These are phyloP conservation scores for Anastrepha ludens DNA, from an alignment of 1,140 invertebrate species.

Conservation along the genomic window DNA sequence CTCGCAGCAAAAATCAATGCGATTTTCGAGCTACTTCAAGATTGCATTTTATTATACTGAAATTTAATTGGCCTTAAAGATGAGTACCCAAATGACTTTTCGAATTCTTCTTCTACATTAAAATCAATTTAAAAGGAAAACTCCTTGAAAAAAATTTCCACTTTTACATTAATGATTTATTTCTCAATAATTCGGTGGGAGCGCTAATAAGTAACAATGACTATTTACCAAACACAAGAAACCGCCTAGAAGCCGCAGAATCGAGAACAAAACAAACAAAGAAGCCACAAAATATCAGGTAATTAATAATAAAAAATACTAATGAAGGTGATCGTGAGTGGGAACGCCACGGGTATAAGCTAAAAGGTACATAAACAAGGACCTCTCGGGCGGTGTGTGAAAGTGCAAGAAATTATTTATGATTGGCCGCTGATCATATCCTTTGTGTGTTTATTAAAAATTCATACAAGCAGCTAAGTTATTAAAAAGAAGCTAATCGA, in stretches of 20 bases:
- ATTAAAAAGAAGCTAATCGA: constrained; percentile 11
- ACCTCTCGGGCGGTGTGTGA: neutral
- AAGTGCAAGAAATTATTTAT: constrained; percentile 45
- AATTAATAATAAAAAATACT: constrained; percentile 50
- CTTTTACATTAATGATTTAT: constrained; percentile 9
- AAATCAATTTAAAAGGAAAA: too few species aligned
- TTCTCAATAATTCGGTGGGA: constrained; percentile 13
- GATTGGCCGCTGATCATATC: constrained; percentile 8
- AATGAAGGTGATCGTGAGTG: neutral
- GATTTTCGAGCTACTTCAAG: too few species aligned
- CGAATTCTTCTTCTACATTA: too few species aligned
- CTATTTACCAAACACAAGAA: constrained; percentile 37
- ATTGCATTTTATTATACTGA: too few species aligned
- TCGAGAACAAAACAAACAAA: constrained; percentile 24
- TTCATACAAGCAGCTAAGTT: neutral
- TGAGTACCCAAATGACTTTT: too few species aligned
- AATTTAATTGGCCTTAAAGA: too few species aligned
- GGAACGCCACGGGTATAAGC: neutral
- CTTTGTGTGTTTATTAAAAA: constrained; percentile 51
- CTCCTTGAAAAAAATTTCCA: neutral
- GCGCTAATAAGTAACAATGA: constrained; percentile 10
- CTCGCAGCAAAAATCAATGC: too few species aligned
- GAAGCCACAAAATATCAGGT: constrained; percentile 42
- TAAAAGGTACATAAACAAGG: neutral
- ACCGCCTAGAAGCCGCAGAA: constrained; percentile 39